Evolutionary conservation across 1,140 invertebrate genomes (phyloP), one percentile per base, ranked within the genome.

Genomic region (Solenopsis invicta): DNA sequence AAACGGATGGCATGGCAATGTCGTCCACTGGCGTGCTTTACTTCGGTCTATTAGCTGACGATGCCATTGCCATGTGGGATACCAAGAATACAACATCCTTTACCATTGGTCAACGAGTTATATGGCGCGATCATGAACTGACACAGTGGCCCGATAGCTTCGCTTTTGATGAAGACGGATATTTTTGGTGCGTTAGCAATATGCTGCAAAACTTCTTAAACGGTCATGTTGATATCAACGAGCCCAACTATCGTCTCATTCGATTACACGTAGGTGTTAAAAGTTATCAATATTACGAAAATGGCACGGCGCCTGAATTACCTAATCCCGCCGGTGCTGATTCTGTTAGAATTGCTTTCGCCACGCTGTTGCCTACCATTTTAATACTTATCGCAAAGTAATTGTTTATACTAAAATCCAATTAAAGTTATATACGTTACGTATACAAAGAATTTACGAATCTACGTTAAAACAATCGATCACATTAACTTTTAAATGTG

Each of bases 91-190:
- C 90, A 87, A 74, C 87, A 0, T 94, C 95, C 13, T 95, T 95
- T 54, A 91, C 86, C 2, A 94, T 92, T 0, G 95, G 96, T 3
- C 96, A 96, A 85, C 94, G 96, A n/a, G 96, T 97, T 34, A 96
- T 97, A 62, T 96, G 96, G 4, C 94, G 96, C 71, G 97, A 97
- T 93, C 95, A 96, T 10, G 96, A 95, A 41, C 96, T 96, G 62
- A 96, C 97, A 91, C 97, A 97, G 91, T 98, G 97, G 97, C 96
- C 97, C 0, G 96, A 97, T 87, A 96, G 96, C n/a, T 97, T 98
- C 90, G 96, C 96, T 5, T 97, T 97, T 88, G 97, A 97, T 91
- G 95, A 96, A 56, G 92, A 95, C 37, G 97, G 97, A 9, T 96
- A 96, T 86, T 91, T 97, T 0, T 97, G 96, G 93, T 96, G 97